These are phyloP conservation scores for Apodemia duryi DNA, from an alignment of 2,888 invertebrate genomes.

Conservation along the genomic window DNA sequence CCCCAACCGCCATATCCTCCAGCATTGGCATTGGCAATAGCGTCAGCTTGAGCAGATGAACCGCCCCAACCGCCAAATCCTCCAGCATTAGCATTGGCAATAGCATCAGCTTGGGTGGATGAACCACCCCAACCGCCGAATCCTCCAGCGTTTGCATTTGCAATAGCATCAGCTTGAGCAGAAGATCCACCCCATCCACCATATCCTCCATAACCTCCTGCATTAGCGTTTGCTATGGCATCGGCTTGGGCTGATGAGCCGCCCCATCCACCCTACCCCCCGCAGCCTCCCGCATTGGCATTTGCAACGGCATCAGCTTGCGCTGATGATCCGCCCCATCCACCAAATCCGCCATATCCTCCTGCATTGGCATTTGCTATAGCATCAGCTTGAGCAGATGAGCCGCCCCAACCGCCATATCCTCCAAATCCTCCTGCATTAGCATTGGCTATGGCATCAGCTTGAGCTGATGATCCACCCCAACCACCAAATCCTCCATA, in stretches of 20 bases:
- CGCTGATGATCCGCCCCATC: conserved; percentile 16
- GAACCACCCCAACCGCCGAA: conserved; percentile 19
- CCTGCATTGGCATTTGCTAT: conserved; percentile 24
- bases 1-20: conserved; percentile 24
- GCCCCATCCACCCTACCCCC: conserved; percentile 24
- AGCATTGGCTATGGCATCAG: conserved; percentile 23
- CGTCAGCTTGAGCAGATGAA: conserved; percentile 18
- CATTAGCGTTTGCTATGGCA: conserved; percentile 27
- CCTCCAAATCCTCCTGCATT: conserved; percentile 23
- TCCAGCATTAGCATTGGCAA: not conserved
- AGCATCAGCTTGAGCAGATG: conserved; percentile 27
- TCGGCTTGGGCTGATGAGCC: conserved; percentile 26
- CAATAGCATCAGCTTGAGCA: not conserved
- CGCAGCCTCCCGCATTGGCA: conserved; percentile 20
- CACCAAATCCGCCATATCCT: conserved; percentile 19
- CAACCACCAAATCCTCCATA: conserved; percentile 22
- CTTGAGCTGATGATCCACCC: conserved; percentile 20
- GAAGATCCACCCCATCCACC: conserved; percentile 22
- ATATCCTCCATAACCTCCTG: conserved; percentile 16
- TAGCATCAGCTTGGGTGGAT: not conserved
- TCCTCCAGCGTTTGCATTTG: not conserved
- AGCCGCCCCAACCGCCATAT: conserved; percentile 21
- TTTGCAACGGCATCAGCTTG: conserved; percentile 18
- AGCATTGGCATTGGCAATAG: conserved; percentile 30
- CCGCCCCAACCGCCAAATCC: conserved; percentile 19